A percentile compares a stretch with the other conserved stretches of the same genome.
phyloP scores from a whole-genome alignment of 2,113 vertebrate genomes.

The Neogale vison region DNA sequence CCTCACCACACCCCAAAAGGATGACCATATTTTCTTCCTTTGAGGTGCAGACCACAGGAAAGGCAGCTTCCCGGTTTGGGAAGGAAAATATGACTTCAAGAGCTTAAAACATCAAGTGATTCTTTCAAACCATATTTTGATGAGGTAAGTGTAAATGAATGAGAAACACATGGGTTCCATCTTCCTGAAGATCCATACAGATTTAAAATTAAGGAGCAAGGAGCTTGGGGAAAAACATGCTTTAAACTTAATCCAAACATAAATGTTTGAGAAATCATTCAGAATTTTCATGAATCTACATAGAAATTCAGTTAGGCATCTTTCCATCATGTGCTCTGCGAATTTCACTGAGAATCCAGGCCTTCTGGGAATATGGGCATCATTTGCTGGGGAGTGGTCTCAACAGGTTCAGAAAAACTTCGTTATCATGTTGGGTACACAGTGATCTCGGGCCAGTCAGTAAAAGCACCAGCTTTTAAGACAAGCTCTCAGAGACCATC shows the following conservation, averaged over 20 bases:
- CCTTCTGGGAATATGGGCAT: background rate
- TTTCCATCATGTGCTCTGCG: background rate
- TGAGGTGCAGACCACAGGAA: background rate
- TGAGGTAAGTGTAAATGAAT: conserved; percentile 62
- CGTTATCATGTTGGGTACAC: background rate
- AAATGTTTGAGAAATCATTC: conserved; percentile 64
- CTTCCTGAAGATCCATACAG: conserved; percentile 45
- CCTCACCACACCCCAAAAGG: background rate
- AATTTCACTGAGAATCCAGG: background rate
- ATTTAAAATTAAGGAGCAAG: conserved; percentile 65
- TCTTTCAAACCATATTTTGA: conserved; percentile 65
- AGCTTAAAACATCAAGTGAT: conserved; percentile 35
- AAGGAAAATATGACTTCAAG: conserved; percentile 60
- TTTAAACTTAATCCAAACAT: conserved; percentile 61
- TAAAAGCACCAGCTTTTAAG: background rate
- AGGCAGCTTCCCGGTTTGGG: background rate
- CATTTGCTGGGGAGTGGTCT: background rate
- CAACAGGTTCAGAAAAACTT: background rate
- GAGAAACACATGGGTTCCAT: conserved; percentile 59
- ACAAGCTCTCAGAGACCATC: background rate
- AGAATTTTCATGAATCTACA: conserved; percentile 45
- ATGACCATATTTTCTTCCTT: background rate
- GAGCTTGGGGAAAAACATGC: conserved; percentile 40
- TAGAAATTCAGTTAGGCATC: conserved; percentile 24
- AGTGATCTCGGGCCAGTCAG: background rate